These are phyloP conservation scores for Matsumyia berberina DNA, from an alignment of 2,888 invertebrate genomes.

Conservation along the genomic window DNA sequence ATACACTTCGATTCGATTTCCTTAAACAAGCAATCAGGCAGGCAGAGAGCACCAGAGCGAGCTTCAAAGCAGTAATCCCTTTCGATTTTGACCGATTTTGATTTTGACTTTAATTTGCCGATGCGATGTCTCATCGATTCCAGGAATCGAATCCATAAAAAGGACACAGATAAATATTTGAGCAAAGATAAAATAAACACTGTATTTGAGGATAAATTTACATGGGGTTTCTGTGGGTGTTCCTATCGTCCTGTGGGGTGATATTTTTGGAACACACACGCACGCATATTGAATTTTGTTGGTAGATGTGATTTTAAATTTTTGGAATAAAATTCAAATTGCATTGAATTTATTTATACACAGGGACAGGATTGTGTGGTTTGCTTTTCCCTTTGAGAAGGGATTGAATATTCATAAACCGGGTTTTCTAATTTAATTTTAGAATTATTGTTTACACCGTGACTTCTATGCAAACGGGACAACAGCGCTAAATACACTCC, in stretches of 20 bases:
- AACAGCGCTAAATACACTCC: constrained; percentile 1
- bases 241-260: constrained; percentile 1
- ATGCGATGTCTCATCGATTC: constrained; percentile 14
- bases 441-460: not conserved
- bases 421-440: too few species aligned
- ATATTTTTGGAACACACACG: not conserved
- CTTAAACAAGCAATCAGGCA: constrained; percentile 6
- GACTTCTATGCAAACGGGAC: not conserved
- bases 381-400: too few species aligned
- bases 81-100: constrained; percentile 11
- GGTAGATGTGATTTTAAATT: constrained; percentile 34
- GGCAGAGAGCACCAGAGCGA: not conserved
- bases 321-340: not conserved
- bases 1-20: constrained; percentile 17
- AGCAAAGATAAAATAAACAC: constrained; percentile 26
- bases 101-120: constrained; percentile 36
- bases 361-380: too few species aligned
- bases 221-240: constrained; percentile 5
- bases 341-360: too few species aligned
- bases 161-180: constrained; percentile 58
- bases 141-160: constrained; percentile 24
- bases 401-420: too few species aligned
- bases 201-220: constrained; percentile 34
- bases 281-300: constrained; percentile 23
- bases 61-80: constrained; percentile 13